Evolutionary conservation across 1,140 invertebrate species (phyloP).

Genomic region (Odontomachus brunneus): DNA sequence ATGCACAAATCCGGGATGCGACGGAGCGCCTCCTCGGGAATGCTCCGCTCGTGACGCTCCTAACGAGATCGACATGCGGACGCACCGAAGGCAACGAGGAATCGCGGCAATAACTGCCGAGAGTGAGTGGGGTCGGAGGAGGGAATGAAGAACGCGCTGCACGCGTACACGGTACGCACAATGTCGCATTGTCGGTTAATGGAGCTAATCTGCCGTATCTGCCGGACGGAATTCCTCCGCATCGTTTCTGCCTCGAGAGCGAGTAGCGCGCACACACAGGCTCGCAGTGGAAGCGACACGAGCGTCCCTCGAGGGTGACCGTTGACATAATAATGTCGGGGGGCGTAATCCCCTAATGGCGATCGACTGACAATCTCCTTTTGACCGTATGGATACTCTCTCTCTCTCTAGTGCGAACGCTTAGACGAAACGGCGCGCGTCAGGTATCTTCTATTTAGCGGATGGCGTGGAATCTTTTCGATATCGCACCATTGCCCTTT

Average conservation of each 20-base stretch:
- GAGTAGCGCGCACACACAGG: too few species aligned
- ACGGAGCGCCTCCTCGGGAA: not conserved
- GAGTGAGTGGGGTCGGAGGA: too few species aligned
- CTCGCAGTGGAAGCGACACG: not conserved
- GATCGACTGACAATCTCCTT: conserved; percentile 65
- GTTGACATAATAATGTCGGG: conserved; percentile 67
- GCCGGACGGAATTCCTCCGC: conserved; percentile 70
- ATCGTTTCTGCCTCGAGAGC: conserved; percentile 34
- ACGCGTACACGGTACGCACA: conserved; percentile 34
- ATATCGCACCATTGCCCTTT: not conserved
- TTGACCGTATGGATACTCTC: conserved; percentile 66
- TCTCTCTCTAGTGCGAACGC: not conserved
- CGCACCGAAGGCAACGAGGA: not conserved
- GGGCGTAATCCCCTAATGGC: conserved; percentile 74
- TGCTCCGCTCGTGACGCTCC: not conserved
- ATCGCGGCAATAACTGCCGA: conserved; percentile 1
- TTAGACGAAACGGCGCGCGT: conserved; percentile 59
- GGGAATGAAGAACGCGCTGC: conserved; percentile 2
- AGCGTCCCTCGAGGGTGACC: conserved; percentile 20
- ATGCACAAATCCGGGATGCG: not conserved
- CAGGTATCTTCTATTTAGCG: conserved; percentile 58
- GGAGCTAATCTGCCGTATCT: conserved; percentile 73
- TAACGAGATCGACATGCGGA: conserved; percentile 19
- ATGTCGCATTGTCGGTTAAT: conserved; percentile 74
- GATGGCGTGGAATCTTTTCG: conserved; percentile 38